Percentiles rank a stretch among this genome's conserved stretches.
These are phyloP conservation scores for Automeris io DNA, from an alignment of 2,888 invertebrate genomes.

Conservation along the genomic window DNA sequence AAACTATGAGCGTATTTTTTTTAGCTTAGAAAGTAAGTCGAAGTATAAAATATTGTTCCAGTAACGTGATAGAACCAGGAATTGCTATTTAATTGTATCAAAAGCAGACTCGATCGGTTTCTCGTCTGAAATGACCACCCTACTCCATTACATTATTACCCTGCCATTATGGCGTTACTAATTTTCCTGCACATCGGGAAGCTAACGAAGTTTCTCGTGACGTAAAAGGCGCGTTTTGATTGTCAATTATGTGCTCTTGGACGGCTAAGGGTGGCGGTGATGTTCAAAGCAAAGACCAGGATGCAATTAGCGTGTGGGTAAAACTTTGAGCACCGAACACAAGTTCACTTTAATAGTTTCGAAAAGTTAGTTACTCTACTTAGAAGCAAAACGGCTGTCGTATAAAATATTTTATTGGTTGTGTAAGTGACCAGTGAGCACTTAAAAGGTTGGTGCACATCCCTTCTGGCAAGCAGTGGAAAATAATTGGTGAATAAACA, in stretches of 20 bases:
- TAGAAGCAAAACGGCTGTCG: too few relatives aligned
- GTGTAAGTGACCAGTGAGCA: too few relatives aligned
- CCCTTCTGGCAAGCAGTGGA: too few relatives aligned
- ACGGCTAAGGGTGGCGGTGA: constrained; percentile 47
- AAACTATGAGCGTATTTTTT: too few relatives aligned
- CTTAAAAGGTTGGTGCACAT: too few relatives aligned
- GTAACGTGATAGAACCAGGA: constrained; percentile 42
- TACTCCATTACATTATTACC: constrained; percentile 70
- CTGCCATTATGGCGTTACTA: constrained; percentile 70
- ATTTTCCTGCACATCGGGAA: constrained; percentile 67
- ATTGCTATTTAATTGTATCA: constrained; percentile 63
- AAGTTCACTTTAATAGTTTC: not conserved
- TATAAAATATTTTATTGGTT: too few relatives aligned
- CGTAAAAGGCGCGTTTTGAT: constrained; percentile 69
- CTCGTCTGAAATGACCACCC: constrained; percentile 52
- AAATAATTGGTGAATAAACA: too few relatives aligned
- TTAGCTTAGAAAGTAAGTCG: too few relatives aligned
- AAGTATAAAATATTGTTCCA: constrained; percentile 29
- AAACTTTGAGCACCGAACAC: constrained; percentile 35
- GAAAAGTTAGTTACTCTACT: not conserved
- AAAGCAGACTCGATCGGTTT: constrained; percentile 39
- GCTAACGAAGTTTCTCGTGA: constrained; percentile 64
- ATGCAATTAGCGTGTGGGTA: constrained; percentile 58
- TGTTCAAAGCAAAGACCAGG: constrained; percentile 54
- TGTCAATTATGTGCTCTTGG: constrained; percentile 67